Evolutionary conservation across 1,140 invertebrate genomes (phyloP), one percentile per base, ranked within the genome.

Genomic region (Chlorops oryzae): DNA sequence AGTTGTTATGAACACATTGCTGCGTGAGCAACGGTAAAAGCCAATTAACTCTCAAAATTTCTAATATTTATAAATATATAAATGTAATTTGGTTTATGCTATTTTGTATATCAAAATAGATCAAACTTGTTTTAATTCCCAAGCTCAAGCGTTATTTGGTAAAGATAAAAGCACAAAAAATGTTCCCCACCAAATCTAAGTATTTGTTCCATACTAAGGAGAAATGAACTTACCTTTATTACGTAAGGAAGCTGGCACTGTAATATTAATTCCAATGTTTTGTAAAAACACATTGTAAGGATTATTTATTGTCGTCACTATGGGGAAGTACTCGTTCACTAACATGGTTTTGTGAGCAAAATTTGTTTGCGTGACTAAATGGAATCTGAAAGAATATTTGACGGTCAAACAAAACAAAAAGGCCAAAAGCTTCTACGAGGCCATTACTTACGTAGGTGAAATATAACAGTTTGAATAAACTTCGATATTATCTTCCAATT

Each of bases 361-460:
- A 54, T 59, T 62, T n/a, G 56, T 62, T 62, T 70, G 65, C 54
- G 69, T 64, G 53, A 48, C 55, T 47, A 72, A 58, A 64, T 72
- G 70, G 57, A 72, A 72, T 43, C 70, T 72, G 49, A 37, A 59
- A 60, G 38, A 25, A 47, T 41, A 41, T n/a, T n/a, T n/a, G n/a
- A n/a, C n/a, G n/a, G n/a, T 46, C 17, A 20, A 20, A 28, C 9
- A n/a, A 28, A 50, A 50, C 39, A 20, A 41, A 52, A 41, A 40
- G 39, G 18, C 38, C 46, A 9, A 35, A 21, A 20, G 37, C 45
- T 65, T 63, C 58, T 63, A 56, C n/a, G n/a, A n/a, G n/a, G n/a
- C n/a, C n/a, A n/a, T n/a, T n/a, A 66, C 69, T 52, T 72, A 72
- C 69, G 63, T 69, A 51, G 70, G 70, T 45, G 64, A 59, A 59